phyloP scores from a whole-genome alignment of 2,113 vertebrate genomes.

The Polypterus senegalus region DNA sequence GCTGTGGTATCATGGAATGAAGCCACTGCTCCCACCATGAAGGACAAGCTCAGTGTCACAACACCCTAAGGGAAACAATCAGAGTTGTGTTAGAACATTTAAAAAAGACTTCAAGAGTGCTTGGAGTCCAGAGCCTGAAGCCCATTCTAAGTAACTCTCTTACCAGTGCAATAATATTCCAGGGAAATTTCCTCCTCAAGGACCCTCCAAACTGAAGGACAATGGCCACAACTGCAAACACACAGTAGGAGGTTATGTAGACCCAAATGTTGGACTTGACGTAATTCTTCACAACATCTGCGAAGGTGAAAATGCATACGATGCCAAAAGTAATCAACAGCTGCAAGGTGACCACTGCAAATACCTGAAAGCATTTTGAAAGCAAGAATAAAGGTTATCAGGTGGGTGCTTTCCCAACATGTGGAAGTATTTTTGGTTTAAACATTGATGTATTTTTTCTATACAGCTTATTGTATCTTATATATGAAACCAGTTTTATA shows the following conservation, averaged over 20 bases:
- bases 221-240: slow-evolving; percentile 29
- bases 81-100: background rate
- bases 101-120: background rate
- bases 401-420: background rate
- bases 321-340: slow-evolving; percentile 48
- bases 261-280: slow-evolving; percentile 32
- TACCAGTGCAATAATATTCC: slow-evolving; percentile 51
- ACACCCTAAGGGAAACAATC: slow-evolving; percentile 22
- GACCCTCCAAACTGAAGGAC: slow-evolving; percentile 25
- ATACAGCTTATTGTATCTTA: too few relatives aligned
- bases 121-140: background rate
- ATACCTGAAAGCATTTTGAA: slow-evolving; percentile 32
- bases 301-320: slow-evolving; percentile 54
- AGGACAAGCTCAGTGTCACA: slow-evolving; percentile 47
- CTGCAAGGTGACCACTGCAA: slow-evolving; percentile 44
- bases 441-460: too few relatives aligned
- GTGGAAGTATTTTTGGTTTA: background rate
- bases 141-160: background rate
- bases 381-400: background rate
- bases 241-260: slow-evolving; percentile 40
- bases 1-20: slow-evolving; percentile 41
- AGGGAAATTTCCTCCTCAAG: slow-evolving; percentile 40
- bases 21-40: slow-evolving; percentile 46
- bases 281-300: slow-evolving; percentile 23
- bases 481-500: too few relatives aligned